Evolutionary conservation across 2,888 invertebrate genomes (phyloP).

Genomic region (Geophilus truncorum): DNA sequence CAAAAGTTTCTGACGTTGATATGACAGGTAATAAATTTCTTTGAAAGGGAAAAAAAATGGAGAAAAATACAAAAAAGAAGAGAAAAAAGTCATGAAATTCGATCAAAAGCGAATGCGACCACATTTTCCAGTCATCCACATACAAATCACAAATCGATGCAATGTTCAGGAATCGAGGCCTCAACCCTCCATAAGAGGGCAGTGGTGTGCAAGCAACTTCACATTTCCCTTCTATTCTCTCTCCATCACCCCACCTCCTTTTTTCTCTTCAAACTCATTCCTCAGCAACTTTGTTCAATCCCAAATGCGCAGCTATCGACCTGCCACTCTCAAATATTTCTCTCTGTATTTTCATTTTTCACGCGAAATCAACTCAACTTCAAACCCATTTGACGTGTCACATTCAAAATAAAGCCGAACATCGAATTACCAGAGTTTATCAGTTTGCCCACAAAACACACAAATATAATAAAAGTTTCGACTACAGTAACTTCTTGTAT

Average conservation of each 20-base stretch:
- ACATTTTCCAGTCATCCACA: conserved; percentile 24
- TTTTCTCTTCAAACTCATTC: not conserved
- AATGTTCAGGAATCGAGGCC: conserved; percentile 27
- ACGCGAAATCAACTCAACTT: not conserved
- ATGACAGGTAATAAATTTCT: not conserved
- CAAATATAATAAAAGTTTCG: not conserved
- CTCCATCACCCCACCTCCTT: not conserved
- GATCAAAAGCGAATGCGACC: conserved; percentile 20
- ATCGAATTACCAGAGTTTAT: too few relatives aligned
- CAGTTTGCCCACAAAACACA: too few relatives aligned
- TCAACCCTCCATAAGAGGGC: conserved; percentile 22
- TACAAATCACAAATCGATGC: conserved; percentile 25
- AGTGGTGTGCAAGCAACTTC: conserved; percentile 17
- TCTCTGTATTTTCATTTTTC: not conserved
- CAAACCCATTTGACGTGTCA: too few relatives aligned
- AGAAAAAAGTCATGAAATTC: conserved; percentile 12
- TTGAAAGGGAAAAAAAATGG: not conserved
- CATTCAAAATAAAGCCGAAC: too few relatives aligned
- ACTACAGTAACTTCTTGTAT: not conserved
- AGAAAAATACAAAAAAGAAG: not conserved
- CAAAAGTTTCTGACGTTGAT: not conserved
- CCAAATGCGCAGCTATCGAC: not conserved
- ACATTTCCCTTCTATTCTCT: not conserved
- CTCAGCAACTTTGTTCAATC: not conserved
- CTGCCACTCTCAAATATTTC: not conserved